A percentile compares a stretch with the other conserved stretches of the same genome.
These are phyloP conservation scores for Macrobrachium rosenbergii DNA, from an alignment of 1,140 invertebrate genomes.

Conservation along the genomic window DNA sequence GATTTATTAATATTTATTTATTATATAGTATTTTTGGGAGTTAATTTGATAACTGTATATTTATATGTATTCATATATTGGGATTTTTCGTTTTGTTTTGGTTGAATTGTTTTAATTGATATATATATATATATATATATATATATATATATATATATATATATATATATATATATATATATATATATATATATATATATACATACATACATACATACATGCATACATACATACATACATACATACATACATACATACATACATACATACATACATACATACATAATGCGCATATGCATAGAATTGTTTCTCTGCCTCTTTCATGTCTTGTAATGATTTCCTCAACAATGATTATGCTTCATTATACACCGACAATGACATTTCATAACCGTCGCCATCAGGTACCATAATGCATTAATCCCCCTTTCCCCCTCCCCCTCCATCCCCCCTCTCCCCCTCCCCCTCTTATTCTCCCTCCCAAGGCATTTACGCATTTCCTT, in stretches of 20 bases:
- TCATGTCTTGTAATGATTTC: no score
- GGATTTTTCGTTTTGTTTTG: no score
- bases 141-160: no score
- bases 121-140: no score
- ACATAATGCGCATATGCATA: background rate
- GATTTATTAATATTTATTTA: no score
- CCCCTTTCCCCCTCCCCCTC: background rate
- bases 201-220: background rate
- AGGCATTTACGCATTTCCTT: background rate
- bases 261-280: background rate
- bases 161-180: constrained; percentile 6
- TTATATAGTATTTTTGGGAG: no score
- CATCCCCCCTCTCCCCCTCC: background rate
- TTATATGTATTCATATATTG: no score
- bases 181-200: background rate
- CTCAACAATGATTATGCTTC: no score
- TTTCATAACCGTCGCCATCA: no score
- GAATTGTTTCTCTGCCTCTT: background rate
- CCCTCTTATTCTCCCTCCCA: background rate
- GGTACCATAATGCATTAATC: background rate
- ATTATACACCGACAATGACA: no score
- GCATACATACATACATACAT: background rate
- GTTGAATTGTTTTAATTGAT: no score
- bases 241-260: background rate
- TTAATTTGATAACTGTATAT: no score